Conservation (phyloP, 2,113 vertebrate species). For the Acanthisitta chloris region DNA sequence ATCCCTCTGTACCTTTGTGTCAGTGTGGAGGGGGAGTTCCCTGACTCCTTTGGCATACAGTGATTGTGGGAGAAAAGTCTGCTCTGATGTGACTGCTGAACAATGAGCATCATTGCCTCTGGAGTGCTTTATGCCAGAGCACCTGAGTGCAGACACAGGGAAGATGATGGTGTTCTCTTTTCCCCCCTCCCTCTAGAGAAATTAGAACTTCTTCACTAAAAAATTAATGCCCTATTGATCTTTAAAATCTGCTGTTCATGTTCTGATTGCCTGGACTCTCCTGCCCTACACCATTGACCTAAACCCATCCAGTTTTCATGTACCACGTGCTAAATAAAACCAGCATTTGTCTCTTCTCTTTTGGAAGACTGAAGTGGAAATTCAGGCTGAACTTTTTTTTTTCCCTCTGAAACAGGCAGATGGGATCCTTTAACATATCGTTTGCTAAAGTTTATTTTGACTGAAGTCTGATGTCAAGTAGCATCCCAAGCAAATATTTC, state of each 20-base stretch:
- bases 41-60: not conserved
- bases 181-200: not conserved
- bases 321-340: not conserved
- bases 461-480: conserved; percentile 15
- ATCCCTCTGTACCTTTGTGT: not conserved
- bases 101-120: not conserved
- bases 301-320: not conserved
- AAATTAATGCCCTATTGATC: not conserved
- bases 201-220: not conserved
- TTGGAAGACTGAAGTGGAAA: not conserved
- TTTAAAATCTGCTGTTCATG: not conserved
- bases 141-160: not conserved
- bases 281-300: not conserved
- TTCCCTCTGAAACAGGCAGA: not conserved
- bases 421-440: not conserved
- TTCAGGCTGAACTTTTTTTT: not conserved
- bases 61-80: not conserved
- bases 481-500: conserved; percentile 18
- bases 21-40: not conserved
- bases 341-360: not conserved
- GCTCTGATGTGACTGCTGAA: not conserved
- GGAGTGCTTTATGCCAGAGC: not conserved
- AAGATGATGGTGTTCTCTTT: not conserved
- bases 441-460: conserved; percentile 7
- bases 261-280: not conserved